Conservation (phyloP, 2,888 invertebrate genomes). For the Orthosia gothica region DNA sequence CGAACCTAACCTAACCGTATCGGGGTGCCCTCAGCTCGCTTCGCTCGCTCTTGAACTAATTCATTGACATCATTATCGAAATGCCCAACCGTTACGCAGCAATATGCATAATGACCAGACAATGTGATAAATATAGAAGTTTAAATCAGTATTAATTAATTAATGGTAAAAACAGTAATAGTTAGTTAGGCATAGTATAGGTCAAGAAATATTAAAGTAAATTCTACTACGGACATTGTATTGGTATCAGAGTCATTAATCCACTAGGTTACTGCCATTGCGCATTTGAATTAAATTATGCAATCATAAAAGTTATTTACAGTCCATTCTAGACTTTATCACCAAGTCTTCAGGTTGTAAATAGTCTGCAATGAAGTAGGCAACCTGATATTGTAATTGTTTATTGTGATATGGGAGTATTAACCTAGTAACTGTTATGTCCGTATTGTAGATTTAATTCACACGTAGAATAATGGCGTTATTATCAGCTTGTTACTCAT, state of each 20-base stretch:
- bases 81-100: too few relatives aligned
- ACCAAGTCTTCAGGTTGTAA: not conserved
- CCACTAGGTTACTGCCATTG: conserved; percentile 58
- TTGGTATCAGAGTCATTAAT: conserved; percentile 26
- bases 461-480: not conserved
- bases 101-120: too few relatives aligned
- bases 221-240: not conserved
- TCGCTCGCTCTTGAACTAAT: too few relatives aligned
- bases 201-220: conserved; percentile 9
- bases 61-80: too few relatives aligned
- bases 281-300: conserved; percentile 53
- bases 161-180: too few relatives aligned
- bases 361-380: conserved; percentile 2
- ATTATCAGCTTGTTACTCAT: conserved; percentile 1
- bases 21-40: too few relatives aligned
- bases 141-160: too few relatives aligned
- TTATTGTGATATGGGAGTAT: conserved; percentile 19
- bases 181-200: too few relatives aligned
- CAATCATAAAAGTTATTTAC: conserved; percentile 29
- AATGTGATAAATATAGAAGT: too few relatives aligned
- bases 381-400: conserved; percentile 47
- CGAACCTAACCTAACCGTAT: too few relatives aligned
- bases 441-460: conserved; percentile 23
- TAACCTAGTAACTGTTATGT: conserved; percentile 28
- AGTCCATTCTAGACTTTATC: conserved; percentile 40